Base-by-base conservation (phyloP, 2,797 vertebrate species). In the Nothura maculosa region DNA sequence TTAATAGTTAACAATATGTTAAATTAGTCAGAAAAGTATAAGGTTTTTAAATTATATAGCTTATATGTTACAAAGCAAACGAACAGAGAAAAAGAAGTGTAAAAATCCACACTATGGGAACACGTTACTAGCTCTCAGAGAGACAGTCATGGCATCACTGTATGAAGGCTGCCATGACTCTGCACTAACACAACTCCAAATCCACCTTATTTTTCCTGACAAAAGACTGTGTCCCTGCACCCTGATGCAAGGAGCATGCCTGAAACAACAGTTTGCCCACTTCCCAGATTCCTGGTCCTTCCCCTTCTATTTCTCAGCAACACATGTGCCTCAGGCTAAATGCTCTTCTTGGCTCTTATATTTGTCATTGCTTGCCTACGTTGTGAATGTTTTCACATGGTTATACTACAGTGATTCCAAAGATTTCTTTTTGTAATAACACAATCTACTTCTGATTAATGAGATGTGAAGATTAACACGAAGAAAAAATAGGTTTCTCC, bases 361-460 rank as follows among this genome's bases (percentile, higher is more conserved):
- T 66, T 50, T 73, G 47, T 81, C 85, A 95, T 72, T 64, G 69
- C 73, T 78, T 78, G 50, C 47, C 88, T 60, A 78, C 69, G 62
- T 78, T 87, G 89, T 28, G 42, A 87, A 89, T 87, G 87, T 76
- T 82, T 93, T 30, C 74, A 92, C 85, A 47, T 68, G 72, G 84
- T 81, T 82, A 90, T 9, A 80, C 32, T 72, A 61, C 76, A 81
- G 57, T 40, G 75, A 87, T 81, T 67, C 68, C 81, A 58, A 85
- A 17, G 24, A 93, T 12, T 25, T 86, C 94, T 50, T 70, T 85
- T 92, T 66, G 81, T 89, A 94, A 81, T 0, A 92, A 89, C n/a
- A 81, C 83, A 81, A 85, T 52, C 62, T 90, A 78, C 78, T 89
- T 87, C 55, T 25, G 48, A 93, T 85, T 72, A 81, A 88, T 54